Conservation (phyloP, 2,113 vertebrate genomes). For the Hemichromis elongatus region DNA sequence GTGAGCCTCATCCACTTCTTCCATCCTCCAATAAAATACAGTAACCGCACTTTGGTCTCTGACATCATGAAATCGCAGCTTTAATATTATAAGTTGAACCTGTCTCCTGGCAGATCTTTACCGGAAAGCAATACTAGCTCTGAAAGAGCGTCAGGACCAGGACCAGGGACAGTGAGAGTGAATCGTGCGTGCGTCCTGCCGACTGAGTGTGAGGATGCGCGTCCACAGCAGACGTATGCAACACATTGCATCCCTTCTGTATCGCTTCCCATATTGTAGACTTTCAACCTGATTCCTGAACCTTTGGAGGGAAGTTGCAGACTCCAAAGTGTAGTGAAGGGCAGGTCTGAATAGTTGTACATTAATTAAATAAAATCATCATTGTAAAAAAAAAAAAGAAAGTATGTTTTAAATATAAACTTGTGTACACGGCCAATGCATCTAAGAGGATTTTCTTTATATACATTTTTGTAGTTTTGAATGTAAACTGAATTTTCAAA, state of each 20-base stretch:
- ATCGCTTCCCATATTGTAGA: neutral
- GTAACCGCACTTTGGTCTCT: neutral
- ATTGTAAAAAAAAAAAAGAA: neutral
- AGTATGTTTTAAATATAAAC: neutral
- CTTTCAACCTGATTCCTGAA: slow-evolving; percentile 5
- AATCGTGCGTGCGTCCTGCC: neutral
- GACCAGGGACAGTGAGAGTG: slow-evolving; percentile 61
- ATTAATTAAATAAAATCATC: neutral
- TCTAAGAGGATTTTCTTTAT: neutral
- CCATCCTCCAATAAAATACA: neutral
- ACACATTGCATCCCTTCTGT: neutral
- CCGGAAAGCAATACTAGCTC: slow-evolving; percentile 81
- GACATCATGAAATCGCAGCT: neutral
- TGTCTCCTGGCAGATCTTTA: slow-evolving; percentile 77
- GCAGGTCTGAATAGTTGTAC: neutral
- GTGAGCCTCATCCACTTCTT: slow-evolving; percentile 61
- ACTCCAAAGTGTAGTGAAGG: slow-evolving; percentile 36
- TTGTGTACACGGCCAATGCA: slow-evolving; percentile 18
- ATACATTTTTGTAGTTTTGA: neutral
- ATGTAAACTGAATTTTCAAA: slow-evolving; percentile 2
- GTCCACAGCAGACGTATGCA: neutral
- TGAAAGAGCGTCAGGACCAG: slow-evolving; percentile 83
- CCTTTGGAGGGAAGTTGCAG: neutral
- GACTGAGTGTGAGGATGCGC: neutral
- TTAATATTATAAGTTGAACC: neutral